Evolutionary conservation across 2,888 invertebrate genomes (phyloP), one percentile per base, ranked within the genome.

Genomic region (Rotaria magnacalcarata): DNA sequence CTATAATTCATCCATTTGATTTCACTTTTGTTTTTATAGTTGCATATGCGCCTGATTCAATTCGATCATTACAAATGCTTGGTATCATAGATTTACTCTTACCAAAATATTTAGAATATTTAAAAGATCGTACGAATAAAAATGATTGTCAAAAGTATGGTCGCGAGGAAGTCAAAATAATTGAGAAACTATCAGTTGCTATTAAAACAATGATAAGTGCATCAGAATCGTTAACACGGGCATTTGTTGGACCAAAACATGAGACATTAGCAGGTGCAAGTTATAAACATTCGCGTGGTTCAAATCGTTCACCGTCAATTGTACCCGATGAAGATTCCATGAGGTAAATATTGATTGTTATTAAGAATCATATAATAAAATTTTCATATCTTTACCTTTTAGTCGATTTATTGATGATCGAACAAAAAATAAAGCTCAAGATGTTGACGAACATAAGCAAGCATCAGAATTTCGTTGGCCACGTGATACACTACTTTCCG

Each of bases 11-110:
- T 52, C 11, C 7, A 56, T 56, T 21, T 56, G 24, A 24, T 56
- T 21, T 24, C 24, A 21, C 21, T 50, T 56, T 5, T 52, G 4
- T 52, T 21, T 67, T n/a, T 67, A 1, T 80, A 47, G 96, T 98
- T 8, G 97, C 97, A 0, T 99, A 98, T 91, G 95, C 98, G 0
- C 96, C 98, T 10, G 98, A 99, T 91, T 96, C 97, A 87, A 94
- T 91, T 87, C 90, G 93, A 74, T 92, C 92, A 87, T 90, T 91
- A 88, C 93, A 93, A 89, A 93, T 93, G 93, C 89, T 92, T 89
- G 96, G 95, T 84, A 96, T 98, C 89, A 92, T 99, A 87, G 97
- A 99, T 92, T 97, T 98, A 2, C 95, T 98, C 89, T 92, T 99
- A 80, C 98, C 98, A 0, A 96, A 96, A 89, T 97, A 97, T 90